These are phyloP conservation scores for Pelmatolapia mariae DNA, from an alignment of 2,113 vertebrate genomes.

Conservation along the genomic window DNA sequence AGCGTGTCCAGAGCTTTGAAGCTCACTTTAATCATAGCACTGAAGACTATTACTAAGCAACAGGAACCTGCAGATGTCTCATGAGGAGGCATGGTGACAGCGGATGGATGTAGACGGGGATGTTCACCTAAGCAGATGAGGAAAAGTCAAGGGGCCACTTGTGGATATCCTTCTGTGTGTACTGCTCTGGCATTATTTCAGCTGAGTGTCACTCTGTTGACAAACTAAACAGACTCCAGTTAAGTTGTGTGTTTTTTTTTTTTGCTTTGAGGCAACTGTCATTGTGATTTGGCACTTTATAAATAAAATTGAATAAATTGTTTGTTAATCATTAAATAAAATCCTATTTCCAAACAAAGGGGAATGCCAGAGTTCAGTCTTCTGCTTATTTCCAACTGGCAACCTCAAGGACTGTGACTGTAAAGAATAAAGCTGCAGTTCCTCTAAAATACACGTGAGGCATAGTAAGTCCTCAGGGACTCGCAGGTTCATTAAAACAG, in stretches of 20 bases:
- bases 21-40: conserved; percentile 72
- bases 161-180: not conserved
- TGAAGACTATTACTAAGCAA: conserved; percentile 77
- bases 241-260: not conserved
- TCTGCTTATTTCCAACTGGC: not conserved
- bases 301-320: not conserved
- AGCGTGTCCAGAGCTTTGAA: conserved; percentile 75
- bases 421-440: not conserved
- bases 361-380: not conserved
- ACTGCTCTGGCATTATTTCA: not conserved
- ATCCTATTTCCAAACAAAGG: not conserved
- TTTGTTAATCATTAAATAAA: not conserved
- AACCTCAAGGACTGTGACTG: not conserved
- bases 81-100: conserved; percentile 17
- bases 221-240: not conserved
- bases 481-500: not conserved
- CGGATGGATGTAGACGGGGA: not conserved
- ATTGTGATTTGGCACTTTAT: not conserved
- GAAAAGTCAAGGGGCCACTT: not conserved
- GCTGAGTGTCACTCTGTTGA: not conserved
- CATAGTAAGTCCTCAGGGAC: not conserved
- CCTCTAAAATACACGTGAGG: not conserved
- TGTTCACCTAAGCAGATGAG: not conserved
- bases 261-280: not conserved
- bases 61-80: conserved; percentile 69